These are phyloP conservation scores for Porites rus DNA, from an alignment of 92 coral and sea anemone genomes.

Conservation along the genomic window DNA sequence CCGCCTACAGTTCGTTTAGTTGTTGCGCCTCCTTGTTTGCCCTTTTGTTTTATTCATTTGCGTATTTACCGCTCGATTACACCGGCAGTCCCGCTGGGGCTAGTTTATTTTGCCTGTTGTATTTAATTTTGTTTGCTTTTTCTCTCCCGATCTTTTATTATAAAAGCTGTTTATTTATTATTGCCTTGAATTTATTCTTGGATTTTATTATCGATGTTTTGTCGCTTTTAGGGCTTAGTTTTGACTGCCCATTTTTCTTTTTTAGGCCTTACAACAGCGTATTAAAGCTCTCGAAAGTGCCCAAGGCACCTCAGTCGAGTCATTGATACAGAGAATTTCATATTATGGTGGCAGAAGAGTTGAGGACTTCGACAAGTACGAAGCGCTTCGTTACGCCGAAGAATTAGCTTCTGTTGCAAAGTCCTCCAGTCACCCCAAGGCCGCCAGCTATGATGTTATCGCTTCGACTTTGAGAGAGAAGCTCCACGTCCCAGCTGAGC, in stretches of 20 bases:
- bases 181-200: not conserved
- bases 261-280: constrained; percentile 21
- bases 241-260: not conserved
- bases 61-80: not conserved
- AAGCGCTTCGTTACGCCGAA: constrained; percentile 49
- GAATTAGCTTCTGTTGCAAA: constrained; percentile 55
- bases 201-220: not conserved
- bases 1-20: not conserved
- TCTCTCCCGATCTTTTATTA: constrained; percentile 2
- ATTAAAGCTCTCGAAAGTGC: constrained; percentile 9
- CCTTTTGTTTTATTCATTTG: constrained; percentile 8
- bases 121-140: constrained; percentile 1
- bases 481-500: constrained; percentile 30
- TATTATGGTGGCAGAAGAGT: constrained; percentile 38
- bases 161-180: not conserved
- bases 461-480: constrained; percentile 44
- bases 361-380: constrained; percentile 49
- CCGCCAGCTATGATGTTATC: constrained; percentile 53
- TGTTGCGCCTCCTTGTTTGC: constrained; percentile 17
- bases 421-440: constrained; percentile 36
- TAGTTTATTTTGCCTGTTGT: constrained; percentile 8
- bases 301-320: constrained; percentile 11
- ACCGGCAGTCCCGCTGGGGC: constrained; percentile 7
- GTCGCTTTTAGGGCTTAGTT: too few species aligned
- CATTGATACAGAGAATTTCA: constrained; percentile 34